Base-by-base conservation (phyloP, 2,113 vertebrate species). In the Carassius auratus region DNA sequence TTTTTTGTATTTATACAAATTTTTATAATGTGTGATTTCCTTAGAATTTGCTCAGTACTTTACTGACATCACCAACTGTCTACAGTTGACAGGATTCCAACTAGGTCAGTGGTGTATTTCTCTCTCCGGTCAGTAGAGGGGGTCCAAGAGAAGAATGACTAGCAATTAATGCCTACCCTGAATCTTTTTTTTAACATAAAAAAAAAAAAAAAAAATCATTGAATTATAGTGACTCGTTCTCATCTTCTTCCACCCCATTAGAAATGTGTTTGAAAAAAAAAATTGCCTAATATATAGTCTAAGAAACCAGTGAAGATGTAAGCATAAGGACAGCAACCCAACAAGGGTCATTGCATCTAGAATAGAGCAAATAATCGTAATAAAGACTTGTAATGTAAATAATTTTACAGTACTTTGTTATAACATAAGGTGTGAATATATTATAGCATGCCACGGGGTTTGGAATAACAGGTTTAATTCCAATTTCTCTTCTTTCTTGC, bases 121-220 rank as follows among this genome's bases (percentile, higher is more conserved):
- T 17, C 17, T 1, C 14, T 64, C 26, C 59, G 13, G 75, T 88
- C 91, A 91, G 85, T 85, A 78, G 92, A 88, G 90, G 87, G 90
- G 85, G 91, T 86, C 26, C 84, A 69, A 81, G 82, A 82, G 14
- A 86, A 30, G n/a, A 14, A 36, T 69, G 52, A 42, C 36, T 45
- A 4, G 0, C 12, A 42, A 13, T 45, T 19, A 73, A n/a, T 10
- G 30, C 76, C 9, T 10, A 59, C 9, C 33, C 52, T 36, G 17
- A 10, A 71, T 71, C 19, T 71, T 21, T 10, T 42, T 68, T 68
- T 68, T 36, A 1, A 42, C 3, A n/a, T 73, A 42, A 38, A n/a
- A 42, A 38, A 38, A 38, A 4, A 36, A 36, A 38, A 38, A 38
- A 38, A 38, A 38, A 38, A 38, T 38, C 3, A 38, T 38, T 0